Evolutionary conservation across 2,797 vertebrate genomes (phyloP), one percentile per base, ranked within the genome.

Genomic region (Anisognathus igniventris): DNA sequence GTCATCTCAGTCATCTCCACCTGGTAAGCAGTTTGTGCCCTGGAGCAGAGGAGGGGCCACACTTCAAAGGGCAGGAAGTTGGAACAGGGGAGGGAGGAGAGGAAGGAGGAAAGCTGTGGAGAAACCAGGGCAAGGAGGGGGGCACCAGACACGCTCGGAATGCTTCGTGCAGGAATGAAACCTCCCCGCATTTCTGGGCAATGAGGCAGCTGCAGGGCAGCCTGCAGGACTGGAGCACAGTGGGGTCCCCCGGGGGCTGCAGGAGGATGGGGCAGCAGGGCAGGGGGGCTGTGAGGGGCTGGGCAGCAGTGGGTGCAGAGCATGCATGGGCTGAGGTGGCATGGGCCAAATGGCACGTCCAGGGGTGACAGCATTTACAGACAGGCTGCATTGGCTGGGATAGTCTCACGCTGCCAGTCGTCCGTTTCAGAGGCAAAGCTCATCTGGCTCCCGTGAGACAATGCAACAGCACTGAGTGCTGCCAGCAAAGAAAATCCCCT

Each of bases 371-470:
- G 56, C 14, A 14, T 3, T 0, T 3, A 15, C 3, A 25, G 33
- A 15, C 35, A 48, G n/a, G 17, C 31, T 9, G 1, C 25, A 0
- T 1, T 3, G 62, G 50, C 50, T 22, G 95, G 96, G 75, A 98
- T 94, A 97, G 97, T 98, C 95, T 98, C 92, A 0, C 96, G 96
- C 70, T 97, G 92, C 97, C 96, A 14, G 97, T 82, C 33, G 97
- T 42, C 9, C 95, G 47, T 45, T 96, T 95, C 73, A 97, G 97
- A 86, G 89, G 94, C 70, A 98, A 96, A 54, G 98, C 96, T 33
- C 93, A 62, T 1, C 97, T 98, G 16, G 98, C 97, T 89, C 98
- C 98, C 81, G 25, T 33, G 51, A 70, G 68, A 56, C 16, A 13
- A 76, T 48, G 19, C 23, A 39, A 12, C 0, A 2, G 39, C 30